Evolutionary conservation across 2,797 vertebrate genomes (phyloP).

Genomic region (Artibeus lituratus): DNA sequence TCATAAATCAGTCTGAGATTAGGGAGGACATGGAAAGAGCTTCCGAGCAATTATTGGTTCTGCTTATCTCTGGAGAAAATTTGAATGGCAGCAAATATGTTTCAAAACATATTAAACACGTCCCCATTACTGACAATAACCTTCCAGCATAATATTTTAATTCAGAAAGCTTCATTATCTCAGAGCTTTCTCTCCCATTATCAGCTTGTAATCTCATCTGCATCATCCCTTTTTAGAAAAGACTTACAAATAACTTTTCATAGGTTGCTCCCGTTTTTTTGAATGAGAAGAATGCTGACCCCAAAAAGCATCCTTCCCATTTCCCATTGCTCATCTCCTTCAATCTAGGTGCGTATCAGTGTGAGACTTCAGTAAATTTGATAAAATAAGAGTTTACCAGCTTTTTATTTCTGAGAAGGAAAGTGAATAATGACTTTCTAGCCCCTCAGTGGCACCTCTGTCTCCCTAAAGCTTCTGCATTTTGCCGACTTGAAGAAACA

Average conservation of each 20-base stretch:
- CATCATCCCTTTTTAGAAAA: not conserved
- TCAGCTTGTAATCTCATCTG: not conserved
- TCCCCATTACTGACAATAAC: fast-evolving
- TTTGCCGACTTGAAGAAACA: constrained; percentile 66
- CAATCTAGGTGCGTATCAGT: not conserved
- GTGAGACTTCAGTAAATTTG: constrained; percentile 50
- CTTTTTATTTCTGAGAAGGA: constrained; percentile 66
- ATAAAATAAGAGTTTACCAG: constrained; percentile 63
- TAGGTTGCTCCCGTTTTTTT: constrained; percentile 17
- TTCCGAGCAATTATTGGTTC: fast-evolving
- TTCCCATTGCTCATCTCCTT: not conserved
- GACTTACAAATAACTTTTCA: not conserved
- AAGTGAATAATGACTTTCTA: constrained; percentile 38
- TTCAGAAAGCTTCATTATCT: not conserved
- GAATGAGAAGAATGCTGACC: not conserved
- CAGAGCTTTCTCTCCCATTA: not conserved
- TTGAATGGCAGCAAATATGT: not conserved
- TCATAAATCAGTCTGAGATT: fast-evolving
- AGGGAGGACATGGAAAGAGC: not conserved
- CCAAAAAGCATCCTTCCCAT: not conserved
- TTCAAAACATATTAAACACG: fast-evolving
- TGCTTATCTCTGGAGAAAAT: not conserved
- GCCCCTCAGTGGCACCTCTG: constrained; percentile 23
- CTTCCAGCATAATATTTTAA: fast-evolving
- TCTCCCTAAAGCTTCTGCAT: constrained; percentile 25